Evolutionary conservation across 2,888 invertebrate species (phyloP), one percentile per base, ranked within the genome.

Genomic region (Andrena praecox): DNA sequence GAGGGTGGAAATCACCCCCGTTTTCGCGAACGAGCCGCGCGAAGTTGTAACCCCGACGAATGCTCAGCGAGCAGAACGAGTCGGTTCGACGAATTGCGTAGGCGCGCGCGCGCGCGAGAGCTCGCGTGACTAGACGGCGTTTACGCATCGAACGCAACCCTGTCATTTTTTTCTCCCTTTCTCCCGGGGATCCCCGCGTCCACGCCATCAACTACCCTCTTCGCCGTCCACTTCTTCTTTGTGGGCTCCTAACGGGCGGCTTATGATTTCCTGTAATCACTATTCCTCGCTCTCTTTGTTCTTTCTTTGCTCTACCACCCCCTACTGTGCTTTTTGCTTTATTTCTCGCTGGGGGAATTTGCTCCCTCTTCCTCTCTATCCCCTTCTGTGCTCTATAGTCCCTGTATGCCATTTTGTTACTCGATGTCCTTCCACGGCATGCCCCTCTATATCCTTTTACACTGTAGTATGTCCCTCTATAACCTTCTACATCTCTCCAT

Each of bases 81-180:
- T 66, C n/a, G 59, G 54, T 88, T 87, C 83, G 78, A 50, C 75
- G 87, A 88, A 87, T 87, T 89, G 88, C 88, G 89, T 85, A 80
- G 73, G 77, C 69, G 81, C 62, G 42, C 42, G 42, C 12, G 59
- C 64, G 59, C 60, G 78, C 60, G 66, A 66, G 75, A 69, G 87
- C 20, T 89, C 87, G 90, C 89, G 89, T 89, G 89, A 89, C 85
- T 77, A 42, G 12, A 12, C 54, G 69, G 75, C 86, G 84, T 89
- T 86, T 81, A 89, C 82, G 84, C 87, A 87, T 84, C 79, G 80
- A 74, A 52, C 75, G 80, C 83, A 90, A 91, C 86, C 91, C 90
- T 87, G 87, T 91, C 89, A 91, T 90, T 91, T 88, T 89, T 88
- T 87, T 72, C 42, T 64, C 27, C 31, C 64, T 64, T 72, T 71